Conservation (phyloP, 2,113 vertebrate species). For the Perca schrenkii region DNA sequence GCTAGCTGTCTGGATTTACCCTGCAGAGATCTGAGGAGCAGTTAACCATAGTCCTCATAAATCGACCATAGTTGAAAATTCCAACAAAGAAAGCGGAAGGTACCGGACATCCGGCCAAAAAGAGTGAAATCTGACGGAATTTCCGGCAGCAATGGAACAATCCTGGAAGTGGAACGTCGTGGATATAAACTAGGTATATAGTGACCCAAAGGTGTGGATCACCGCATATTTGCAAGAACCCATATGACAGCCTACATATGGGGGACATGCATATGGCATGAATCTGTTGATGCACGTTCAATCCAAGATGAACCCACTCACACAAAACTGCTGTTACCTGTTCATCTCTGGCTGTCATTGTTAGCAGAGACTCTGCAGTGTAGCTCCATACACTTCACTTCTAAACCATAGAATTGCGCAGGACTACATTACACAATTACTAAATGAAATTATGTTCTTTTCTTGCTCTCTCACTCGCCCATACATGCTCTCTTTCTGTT, state of each 20-base stretch:
- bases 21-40: too few relatives aligned
- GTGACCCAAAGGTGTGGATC: not conserved
- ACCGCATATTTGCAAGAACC: not conserved
- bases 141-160: too few relatives aligned
- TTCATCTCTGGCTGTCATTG: not conserved
- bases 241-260: not conserved
- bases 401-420: not conserved
- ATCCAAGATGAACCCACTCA: not conserved
- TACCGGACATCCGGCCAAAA: too few relatives aligned
- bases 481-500: not conserved
- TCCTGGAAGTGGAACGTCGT: too few relatives aligned
- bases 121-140: too few relatives aligned
- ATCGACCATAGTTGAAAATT: too few relatives aligned
- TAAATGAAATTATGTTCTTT: not conserved
- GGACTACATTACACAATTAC: not conserved
- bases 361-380: not conserved
- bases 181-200: too few relatives aligned
- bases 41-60: too few relatives aligned
- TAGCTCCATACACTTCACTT: not conserved
- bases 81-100: too few relatives aligned
- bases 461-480: not conserved
- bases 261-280: not conserved
- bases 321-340: not conserved
- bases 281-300: not conserved
- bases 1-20: too few relatives aligned